Percentiles rank a stretch among this genome's conserved stretches.
phyloP scores from a whole-genome alignment of 2,113 vertebrate species.

The Clarias magur region DNA sequence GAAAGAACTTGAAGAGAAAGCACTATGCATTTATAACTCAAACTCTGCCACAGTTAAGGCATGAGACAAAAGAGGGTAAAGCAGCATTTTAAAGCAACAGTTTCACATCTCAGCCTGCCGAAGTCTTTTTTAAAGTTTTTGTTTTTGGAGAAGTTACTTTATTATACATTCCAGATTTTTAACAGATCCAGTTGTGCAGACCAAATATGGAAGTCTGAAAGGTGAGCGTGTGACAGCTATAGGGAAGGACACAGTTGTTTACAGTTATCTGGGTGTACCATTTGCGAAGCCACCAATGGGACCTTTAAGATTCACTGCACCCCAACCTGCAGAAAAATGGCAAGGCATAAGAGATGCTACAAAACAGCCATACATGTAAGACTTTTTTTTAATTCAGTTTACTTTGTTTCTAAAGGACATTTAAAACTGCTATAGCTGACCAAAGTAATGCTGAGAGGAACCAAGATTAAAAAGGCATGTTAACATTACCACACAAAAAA shows the following conservation, averaged over 20 bases:
- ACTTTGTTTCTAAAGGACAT: background rate
- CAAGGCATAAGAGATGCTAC: constrained; percentile 74
- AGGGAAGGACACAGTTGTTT: constrained; percentile 65
- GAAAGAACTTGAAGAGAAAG: constrained; percentile 62
- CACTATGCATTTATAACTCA: constrained; percentile 66
- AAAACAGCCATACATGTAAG: constrained; percentile 72
- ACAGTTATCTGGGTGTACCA: constrained; percentile 79
- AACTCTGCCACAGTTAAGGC: constrained; percentile 59
- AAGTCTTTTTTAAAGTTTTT: background rate
- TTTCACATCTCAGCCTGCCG: background rate
- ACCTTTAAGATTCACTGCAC: constrained; percentile 74
- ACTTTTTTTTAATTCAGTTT: background rate
- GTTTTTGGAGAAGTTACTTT: background rate
- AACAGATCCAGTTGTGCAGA: constrained; percentile 68
- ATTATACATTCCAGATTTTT: background rate
- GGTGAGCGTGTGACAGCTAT: constrained; percentile 69
- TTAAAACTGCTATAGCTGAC: background rate
- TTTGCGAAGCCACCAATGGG: constrained; percentile 83
- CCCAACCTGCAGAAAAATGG: constrained; percentile 77
- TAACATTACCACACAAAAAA: no score
- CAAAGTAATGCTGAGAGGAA: no score
- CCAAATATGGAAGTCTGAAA: constrained; percentile 68
- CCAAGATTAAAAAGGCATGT: no score
- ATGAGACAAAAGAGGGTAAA: constrained; percentile 41
- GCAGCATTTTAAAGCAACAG: background rate